These are phyloP conservation scores for Lontra canadensis DNA, from an alignment of 2,113 vertebrate species.

Conservation along the genomic window DNA sequence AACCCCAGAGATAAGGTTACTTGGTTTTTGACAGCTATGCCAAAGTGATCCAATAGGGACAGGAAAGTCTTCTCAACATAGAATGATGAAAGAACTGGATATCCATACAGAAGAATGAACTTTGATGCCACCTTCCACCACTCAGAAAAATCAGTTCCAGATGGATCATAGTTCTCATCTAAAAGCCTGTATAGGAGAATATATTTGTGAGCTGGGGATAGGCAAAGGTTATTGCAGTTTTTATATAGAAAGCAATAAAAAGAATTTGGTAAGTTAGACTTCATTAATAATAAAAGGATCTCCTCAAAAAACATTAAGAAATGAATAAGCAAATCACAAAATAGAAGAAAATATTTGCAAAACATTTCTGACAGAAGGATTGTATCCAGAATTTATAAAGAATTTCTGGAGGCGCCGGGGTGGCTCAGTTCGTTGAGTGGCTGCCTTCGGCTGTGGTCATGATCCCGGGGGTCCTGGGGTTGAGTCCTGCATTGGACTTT, in stretches of 20 bases:
- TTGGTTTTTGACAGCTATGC: not conserved
- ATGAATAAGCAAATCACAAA: not conserved
- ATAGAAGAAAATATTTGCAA: constrained; percentile 4
- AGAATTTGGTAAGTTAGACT: not conserved
- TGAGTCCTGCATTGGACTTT: no score
- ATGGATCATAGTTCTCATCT: not conserved
- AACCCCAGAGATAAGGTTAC: not conserved
- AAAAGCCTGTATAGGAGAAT: not conserved
- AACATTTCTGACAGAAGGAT: not conserved
- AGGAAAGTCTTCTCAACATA: not conserved
- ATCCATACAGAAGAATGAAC: not conserved
- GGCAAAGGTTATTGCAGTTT: not conserved
- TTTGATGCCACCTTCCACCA: not conserved
- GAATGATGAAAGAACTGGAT: not conserved
- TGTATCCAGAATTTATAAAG: not conserved
- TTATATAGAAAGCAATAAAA: not conserved
- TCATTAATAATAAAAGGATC: not conserved
- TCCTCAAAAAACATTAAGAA: constrained; percentile 5
- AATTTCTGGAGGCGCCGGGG: not conserved
- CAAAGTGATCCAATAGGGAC: not conserved
- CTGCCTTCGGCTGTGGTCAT: no score
- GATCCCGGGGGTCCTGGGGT: no score
- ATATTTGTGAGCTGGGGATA: not conserved
- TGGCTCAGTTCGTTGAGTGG: no score
- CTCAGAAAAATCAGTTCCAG: not conserved